These are phyloP conservation scores for Centropristis striata DNA, from an alignment of 2,113 vertebrate genomes.

Conservation along the genomic window DNA sequence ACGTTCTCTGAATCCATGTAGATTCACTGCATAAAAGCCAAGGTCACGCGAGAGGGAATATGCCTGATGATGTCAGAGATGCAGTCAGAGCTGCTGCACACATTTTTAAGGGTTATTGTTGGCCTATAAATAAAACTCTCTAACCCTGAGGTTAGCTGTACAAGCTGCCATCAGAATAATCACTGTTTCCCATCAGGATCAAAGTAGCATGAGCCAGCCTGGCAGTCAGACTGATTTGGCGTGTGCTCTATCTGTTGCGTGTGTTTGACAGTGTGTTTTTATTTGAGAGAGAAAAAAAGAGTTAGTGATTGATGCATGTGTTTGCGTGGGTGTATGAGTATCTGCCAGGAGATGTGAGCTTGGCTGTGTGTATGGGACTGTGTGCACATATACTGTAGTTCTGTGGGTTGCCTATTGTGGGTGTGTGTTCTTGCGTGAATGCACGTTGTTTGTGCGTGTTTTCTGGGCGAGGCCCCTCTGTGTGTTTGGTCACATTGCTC, in stretches of 20 bases:
- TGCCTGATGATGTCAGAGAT: constrained; percentile 59
- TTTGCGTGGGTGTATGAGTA: constrained; percentile 60
- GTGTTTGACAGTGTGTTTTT: constrained; percentile 40
- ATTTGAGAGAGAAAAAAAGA: constrained; percentile 39
- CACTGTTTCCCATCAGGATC: constrained; percentile 57
- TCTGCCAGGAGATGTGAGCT: constrained; percentile 65
- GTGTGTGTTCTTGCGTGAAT: constrained; percentile 20
- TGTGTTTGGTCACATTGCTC: constrained; percentile 67
- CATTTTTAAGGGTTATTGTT: constrained; percentile 49
- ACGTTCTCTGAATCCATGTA: constrained; percentile 17
- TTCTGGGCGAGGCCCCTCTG: constrained; percentile 54
- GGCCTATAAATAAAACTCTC: constrained; percentile 52
- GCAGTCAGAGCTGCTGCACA: constrained; percentile 25
- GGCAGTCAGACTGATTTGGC: constrained; percentile 47
- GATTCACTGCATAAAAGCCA: constrained; percentile 48
- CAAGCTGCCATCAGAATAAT: constrained; percentile 63
- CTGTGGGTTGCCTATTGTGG: constrained; percentile 17
- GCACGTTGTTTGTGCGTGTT: constrained; percentile 33
- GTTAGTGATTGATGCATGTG: constrained; percentile 69
- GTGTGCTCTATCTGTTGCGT: constrained; percentile 29
- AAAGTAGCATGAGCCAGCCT: constrained; percentile 53
- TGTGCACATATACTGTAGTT: constrained; percentile 22
- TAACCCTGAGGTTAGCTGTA: constrained; percentile 47
- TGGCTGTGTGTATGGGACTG: constrained; percentile 21
- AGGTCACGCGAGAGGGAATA: constrained; percentile 62